These are phyloP conservation scores for Proisotoma minuta DNA, from an alignment of 2,888 invertebrate genomes.

Conservation along the genomic window DNA sequence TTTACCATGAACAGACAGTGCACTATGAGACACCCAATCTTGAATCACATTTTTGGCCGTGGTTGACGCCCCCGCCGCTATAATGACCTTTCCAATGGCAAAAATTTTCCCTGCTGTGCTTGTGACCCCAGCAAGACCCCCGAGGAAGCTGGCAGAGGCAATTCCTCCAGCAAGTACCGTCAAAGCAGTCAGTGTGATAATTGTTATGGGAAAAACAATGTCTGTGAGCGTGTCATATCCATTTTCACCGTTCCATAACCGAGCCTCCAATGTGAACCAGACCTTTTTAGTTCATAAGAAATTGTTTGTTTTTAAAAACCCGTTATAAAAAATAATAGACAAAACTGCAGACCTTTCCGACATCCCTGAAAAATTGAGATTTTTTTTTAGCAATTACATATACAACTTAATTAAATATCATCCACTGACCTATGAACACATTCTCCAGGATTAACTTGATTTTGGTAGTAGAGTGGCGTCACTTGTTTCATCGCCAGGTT, in stretches of 20 bases:
- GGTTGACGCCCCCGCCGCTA: conserved; percentile 4
- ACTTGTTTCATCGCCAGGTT: no score
- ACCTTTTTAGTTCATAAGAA: no score
- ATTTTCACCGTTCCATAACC: conserved; percentile 37
- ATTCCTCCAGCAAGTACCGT: not conserved
- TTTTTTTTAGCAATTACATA: no score
- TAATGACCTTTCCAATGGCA: conserved; percentile 7
- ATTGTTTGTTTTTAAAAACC: no score
- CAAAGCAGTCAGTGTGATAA: conserved; percentile 32
- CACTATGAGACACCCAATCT: conserved; percentile 4
- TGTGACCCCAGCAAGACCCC: not conserved
- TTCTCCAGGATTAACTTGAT: no score
- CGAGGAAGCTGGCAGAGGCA: not conserved
- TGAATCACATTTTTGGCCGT: not conserved
- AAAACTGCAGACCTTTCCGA: no score
- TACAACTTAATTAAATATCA: no score
- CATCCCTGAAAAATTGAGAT: no score
- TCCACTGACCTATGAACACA: no score
- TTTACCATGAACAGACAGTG: conserved; percentile 5
- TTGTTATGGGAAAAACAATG: conserved; percentile 35
- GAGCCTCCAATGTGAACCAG: conserved; percentile 33
- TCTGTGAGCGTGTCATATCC: conserved; percentile 35
- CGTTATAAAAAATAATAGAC: no score
- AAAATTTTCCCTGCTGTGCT: conserved; percentile 1
- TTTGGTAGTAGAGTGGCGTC: no score